Conservation (phyloP, 2,113 vertebrate species). For the Galbula dea region DNA sequence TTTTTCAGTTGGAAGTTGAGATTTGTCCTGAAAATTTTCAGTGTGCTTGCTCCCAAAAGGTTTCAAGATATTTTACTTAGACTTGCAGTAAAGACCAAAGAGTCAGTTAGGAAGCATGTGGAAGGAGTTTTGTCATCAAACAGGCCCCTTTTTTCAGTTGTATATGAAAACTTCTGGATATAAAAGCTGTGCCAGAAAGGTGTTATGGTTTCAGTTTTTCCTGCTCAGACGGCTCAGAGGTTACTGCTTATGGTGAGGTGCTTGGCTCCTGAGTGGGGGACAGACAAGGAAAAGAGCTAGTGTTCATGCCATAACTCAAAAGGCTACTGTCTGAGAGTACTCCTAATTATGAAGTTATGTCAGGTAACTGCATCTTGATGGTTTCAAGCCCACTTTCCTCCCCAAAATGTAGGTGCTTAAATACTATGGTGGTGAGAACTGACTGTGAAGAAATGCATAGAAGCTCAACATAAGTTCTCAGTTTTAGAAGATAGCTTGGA, state of each 20-base stretch:
- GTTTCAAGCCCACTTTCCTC: neutral
- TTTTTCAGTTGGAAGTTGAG: neutral
- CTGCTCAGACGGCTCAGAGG: neutral
- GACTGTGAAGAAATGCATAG: neutral
- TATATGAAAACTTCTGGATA: neutral
- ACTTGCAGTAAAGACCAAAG: neutral
- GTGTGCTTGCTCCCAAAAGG: neutral
- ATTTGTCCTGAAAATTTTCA: neutral
- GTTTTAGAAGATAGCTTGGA: neutral
- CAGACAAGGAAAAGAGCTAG: neutral
- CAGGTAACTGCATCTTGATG: neutral
- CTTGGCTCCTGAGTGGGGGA: neutral
- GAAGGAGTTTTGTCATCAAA: neutral
- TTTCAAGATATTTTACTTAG: neutral
- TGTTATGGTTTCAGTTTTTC: neutral
- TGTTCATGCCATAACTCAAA: neutral
- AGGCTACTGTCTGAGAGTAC: neutral
- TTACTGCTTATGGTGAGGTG: neutral
- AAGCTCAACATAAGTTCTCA: neutral
- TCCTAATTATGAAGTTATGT: neutral
- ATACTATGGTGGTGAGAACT: neutral
- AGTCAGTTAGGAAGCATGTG: neutral
- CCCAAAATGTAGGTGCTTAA: neutral
- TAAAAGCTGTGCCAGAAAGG: neutral
- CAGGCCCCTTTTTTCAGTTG: neutral